Conservation (phyloP, 2,797 vertebrate species). For the Silurus lanzhouensis region DNA sequence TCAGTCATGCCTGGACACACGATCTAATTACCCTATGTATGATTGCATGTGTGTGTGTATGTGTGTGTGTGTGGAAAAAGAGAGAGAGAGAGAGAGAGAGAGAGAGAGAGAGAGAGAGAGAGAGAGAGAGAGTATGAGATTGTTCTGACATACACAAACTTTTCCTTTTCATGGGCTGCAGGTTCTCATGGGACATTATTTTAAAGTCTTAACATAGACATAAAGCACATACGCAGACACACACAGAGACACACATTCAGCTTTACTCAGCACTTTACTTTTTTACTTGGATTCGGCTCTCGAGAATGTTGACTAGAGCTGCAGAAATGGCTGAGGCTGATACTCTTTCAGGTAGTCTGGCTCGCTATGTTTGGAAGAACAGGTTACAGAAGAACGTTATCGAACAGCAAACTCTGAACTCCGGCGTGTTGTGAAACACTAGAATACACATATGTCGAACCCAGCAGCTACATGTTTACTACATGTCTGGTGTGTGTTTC, state of each 20-base stretch:
- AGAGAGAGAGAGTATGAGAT: not conserved
- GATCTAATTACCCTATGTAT: not conserved
- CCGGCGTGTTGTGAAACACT: slow-evolving; percentile 6
- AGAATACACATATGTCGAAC: not conserved
- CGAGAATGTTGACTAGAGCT: slow-evolving; percentile 46
- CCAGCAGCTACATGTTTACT: not conserved
- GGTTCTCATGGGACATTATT: slow-evolving; percentile 18
- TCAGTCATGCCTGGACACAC: slow-evolving; percentile 25
- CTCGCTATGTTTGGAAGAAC: slow-evolving; percentile 55
- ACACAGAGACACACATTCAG: slow-evolving; percentile 15
- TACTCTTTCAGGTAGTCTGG: slow-evolving; percentile 49
- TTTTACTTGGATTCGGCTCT: slow-evolving; percentile 19
- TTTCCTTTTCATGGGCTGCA: not conserved
- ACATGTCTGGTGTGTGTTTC: not conserved
- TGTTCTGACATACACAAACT: not conserved
- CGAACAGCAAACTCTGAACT: slow-evolving; percentile 22
- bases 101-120: slow-evolving; percentile 1
- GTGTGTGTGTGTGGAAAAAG: not conserved
- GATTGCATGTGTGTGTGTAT: not conserved
- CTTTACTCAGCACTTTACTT: slow-evolving; percentile 38
- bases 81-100: not conserved
- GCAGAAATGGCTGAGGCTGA: slow-evolving; percentile 47
- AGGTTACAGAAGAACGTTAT: slow-evolving; percentile 38
- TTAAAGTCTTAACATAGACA: slow-evolving; percentile 10
- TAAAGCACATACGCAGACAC: slow-evolving; percentile 15